phyloP scores from a whole-genome alignment of 2,113 vertebrate genomes.

The Gulo gulo region DNA sequence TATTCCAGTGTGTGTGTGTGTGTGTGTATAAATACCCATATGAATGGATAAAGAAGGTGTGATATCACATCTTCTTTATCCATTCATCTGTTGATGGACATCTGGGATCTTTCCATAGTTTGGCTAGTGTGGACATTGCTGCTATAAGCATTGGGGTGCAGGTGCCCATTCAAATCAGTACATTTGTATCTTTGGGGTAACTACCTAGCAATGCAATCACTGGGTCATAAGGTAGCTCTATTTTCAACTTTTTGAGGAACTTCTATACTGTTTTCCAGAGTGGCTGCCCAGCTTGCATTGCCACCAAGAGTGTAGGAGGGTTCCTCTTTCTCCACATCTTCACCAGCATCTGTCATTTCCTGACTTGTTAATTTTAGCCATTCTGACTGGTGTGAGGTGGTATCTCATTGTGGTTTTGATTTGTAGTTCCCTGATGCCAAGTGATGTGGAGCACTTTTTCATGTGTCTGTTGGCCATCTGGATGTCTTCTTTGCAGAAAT shows the following conservation, averaged over 20 bases:
- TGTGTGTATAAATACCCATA: too few species aligned
- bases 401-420: too few species aligned
- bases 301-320: background rate
- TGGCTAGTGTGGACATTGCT: background rate
- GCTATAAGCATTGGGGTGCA: background rate
- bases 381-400: background rate
- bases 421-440: too few species aligned
- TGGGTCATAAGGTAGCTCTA: background rate
- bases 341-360: background rate
- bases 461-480: background rate
- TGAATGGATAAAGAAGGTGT: too few species aligned
- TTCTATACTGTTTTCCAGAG: background rate
- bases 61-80: too few species aligned
- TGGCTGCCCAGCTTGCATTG: background rate
- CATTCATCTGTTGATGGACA: background rate
- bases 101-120: background rate
- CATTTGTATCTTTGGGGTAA: background rate
- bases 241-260: background rate
- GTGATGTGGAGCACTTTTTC: too few species aligned
- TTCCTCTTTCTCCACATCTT: background rate
- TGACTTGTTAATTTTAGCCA: background rate
- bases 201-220: background rate
- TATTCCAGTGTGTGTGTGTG: too few species aligned
- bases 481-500: background rate
- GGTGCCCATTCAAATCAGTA: background rate